These are phyloP conservation scores for Bujurquina vittata DNA, from an alignment of 2,113 vertebrate genomes.

Conservation along the genomic window DNA sequence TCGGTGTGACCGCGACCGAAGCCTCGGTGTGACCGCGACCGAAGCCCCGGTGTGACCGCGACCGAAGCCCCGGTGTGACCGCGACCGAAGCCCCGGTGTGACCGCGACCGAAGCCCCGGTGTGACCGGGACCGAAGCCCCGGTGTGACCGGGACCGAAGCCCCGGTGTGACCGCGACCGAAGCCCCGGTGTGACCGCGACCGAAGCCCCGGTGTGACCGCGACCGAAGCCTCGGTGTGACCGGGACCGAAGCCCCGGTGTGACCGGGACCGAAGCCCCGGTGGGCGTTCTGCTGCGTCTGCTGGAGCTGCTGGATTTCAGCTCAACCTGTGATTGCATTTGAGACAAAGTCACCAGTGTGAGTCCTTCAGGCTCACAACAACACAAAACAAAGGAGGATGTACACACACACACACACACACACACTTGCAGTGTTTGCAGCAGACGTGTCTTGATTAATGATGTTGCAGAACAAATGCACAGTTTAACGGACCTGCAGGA, in stretches of 20 bases:
- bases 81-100: not conserved
- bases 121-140: too few relatives aligned
- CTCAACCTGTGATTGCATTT: conserved; percentile 24
- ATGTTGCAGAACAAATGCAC: conserved; percentile 27
- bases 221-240: too few relatives aligned
- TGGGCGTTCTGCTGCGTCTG: not conserved
- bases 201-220: conserved; percentile 3
- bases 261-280: conserved; percentile 31
- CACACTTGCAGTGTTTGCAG: conserved; percentile 30
- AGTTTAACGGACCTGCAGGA: conserved; percentile 37
- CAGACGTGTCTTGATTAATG: conserved; percentile 34
- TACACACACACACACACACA: not conserved
- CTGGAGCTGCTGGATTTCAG: conserved; percentile 17
- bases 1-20: conserved; percentile 18
- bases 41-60: conserved; percentile 7
- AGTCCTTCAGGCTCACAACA: not conserved
- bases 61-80: too few relatives aligned
- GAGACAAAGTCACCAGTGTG: conserved; percentile 7
- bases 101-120: too few relatives aligned
- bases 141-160: conserved; percentile 21
- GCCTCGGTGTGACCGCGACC: not conserved
- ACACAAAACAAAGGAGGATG: not conserved
- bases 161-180: conserved; percentile 18
- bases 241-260: too few relatives aligned
- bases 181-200: not conserved